These are phyloP conservation scores for Centropus bengalensis DNA, from an alignment of 2,113 vertebrate species.

Conservation along the genomic window DNA sequence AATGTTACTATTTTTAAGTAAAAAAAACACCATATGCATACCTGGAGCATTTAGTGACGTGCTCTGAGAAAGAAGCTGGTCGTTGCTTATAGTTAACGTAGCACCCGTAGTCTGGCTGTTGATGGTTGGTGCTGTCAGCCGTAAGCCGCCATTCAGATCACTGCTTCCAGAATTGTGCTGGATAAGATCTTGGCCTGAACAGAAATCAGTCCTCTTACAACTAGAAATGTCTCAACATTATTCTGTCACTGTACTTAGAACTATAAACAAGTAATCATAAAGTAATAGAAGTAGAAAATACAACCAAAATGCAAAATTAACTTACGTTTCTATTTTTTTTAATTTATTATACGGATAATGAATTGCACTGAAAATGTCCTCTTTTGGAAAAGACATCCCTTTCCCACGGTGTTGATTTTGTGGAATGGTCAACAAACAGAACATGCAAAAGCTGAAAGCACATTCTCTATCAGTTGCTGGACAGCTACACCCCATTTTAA, in stretches of 20 bases:
- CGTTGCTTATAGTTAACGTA: constrained; percentile 83
- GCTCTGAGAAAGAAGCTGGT: constrained; percentile 87
- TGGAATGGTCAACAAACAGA: not conserved
- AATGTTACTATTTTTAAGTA: not conserved
- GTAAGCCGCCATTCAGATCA: constrained; percentile 82
- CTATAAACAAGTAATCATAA: not conserved
- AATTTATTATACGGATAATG: not conserved
- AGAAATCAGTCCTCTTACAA: not conserved
- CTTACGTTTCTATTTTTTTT: not conserved
- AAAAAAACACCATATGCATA: not conserved
- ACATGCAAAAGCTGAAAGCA: not conserved
- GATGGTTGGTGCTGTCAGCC: constrained; percentile 77
- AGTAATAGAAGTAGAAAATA: not conserved
- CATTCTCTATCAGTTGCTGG: not conserved
- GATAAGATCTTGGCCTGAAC: constrained; percentile 86
- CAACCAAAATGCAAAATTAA: not conserved
- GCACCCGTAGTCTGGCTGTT: constrained; percentile 72
- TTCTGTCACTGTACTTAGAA: not conserved
- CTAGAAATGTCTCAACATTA: not conserved
- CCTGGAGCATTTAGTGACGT: constrained; percentile 69
- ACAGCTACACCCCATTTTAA: not conserved
- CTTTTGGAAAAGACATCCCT: not conserved
- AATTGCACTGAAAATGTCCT: not conserved
- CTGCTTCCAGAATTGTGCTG: constrained; percentile 74
- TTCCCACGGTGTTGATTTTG: not conserved